Base-by-base conservation (phyloP, 2,888 invertebrate genomes). In the Orchesella flavescens region DNA sequence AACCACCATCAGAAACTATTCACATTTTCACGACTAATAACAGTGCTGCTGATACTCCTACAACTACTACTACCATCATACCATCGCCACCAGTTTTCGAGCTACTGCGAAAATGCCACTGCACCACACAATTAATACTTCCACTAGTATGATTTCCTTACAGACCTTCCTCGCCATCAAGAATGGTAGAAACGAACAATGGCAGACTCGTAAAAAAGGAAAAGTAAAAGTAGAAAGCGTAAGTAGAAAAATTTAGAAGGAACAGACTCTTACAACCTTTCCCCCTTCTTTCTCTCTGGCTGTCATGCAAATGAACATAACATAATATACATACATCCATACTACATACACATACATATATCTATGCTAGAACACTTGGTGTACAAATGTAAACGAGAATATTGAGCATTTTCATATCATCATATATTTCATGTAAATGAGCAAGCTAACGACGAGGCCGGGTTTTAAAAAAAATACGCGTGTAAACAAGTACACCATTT, bases 21-120 rank as follows among this genome's bases (percentile, higher is more conserved):
- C 75, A 49, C 75, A 75, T 75, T 75, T 75, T 75, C 65, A 23
- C 65, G 23, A 49, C 65, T 75, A 75, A 75, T 75, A 75, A 24
- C 24, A 63, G 75, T 24, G 46, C 63, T 59, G 46, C 17, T 15
- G 46, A 17, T n/a, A 34, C 34, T 65, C 65, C 44, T 13, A 21
- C 59, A 59, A 7, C n/a, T 10, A 12, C 24, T 65, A 65, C 65
- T 65, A 24, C n/a, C 21, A 23, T 66, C 44, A 44, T 44, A 44
- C 12, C 44, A 44, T 44, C 9, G 19, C 66, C 19, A 19, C 66
- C 15, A 10, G 1, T 15, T 17, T 21, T 17, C 19, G 24, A n/a
- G 12, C 44, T n/a, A 23, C 55, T 53, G 24, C 46, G 1, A 69
- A n/a, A 7, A 46, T 15, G 17, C 46, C 19, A 66, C 66, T 66